Evolutionary conservation across 53 echinoderm and acorn worm species (phyloP), one percentile per base, ranked within the genome.

Genomic region (Temnopleurus reevesii): DNA sequence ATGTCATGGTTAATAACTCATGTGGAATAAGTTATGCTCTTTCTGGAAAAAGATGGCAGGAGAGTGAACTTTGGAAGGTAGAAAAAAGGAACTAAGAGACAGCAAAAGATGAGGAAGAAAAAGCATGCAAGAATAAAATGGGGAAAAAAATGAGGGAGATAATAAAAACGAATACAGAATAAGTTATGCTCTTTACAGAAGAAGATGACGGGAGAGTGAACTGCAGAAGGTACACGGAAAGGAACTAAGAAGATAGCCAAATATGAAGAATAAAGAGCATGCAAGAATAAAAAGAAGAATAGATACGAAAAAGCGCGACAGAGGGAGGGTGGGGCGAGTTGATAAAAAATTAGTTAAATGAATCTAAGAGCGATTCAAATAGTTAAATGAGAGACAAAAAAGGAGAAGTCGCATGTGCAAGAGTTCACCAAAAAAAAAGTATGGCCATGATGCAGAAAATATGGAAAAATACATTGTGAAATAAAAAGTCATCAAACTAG

Each of bases 1-100:
- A 79, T 47, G 79, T 79, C 79, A 79, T 46, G 79, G 79, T 47
- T 79, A 79, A 79, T 49, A 46, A 71, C 21, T 41, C 41, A 4
- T n/a, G 71, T 38, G 41, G 71, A 71, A 79, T 47, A 47, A 49
- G 49, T 8, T 79, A 28, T 79, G 46, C 17, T 79, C 26, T 79
- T 44, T 45, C 8, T 19, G 3, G 63, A 63, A 15, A 63, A 12
- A 63, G 58, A 29, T 1, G 9, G 25, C 29, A 33, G 33, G 12
- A 61, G 0, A 29, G 63, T 15, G 17, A 33, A 30, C 12, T n/a
- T n/a, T n/a, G 33, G 0, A 31, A 29, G 0, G 3, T 29, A 31
- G 18, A 63, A 5, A 63, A 21, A 2, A 76, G 12, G 43, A 5
- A 76, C 3, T 9, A n/a, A 45, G 4, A 45, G n/a, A 59, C 27